phyloP scores from a whole-genome alignment of 2,888 invertebrate species.

The Luperina testacea region DNA sequence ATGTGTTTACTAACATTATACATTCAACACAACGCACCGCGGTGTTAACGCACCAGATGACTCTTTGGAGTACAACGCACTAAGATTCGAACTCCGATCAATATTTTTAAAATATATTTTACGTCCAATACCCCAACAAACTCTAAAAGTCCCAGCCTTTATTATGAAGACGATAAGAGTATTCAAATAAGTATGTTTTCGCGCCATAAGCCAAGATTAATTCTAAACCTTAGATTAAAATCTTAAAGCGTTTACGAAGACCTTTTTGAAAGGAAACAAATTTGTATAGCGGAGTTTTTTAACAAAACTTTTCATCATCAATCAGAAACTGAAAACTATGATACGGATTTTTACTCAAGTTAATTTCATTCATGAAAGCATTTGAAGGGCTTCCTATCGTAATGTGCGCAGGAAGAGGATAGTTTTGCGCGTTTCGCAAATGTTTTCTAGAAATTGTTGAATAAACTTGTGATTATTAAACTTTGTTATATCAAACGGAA shows the following conservation, averaged over 20 bases:
- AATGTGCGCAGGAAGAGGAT: slow-evolving; percentile 27
- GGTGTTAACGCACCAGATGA: slow-evolving; percentile 19
- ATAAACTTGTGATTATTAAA: slow-evolving; percentile 31
- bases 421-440: slow-evolving; percentile 15
- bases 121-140: neutral
- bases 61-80: slow-evolving; percentile 33
- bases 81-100: slow-evolving; percentile 33
- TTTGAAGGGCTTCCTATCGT: slow-evolving; percentile 29
- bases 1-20: slow-evolving; percentile 29
- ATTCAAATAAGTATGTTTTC: slow-evolving; percentile 46
- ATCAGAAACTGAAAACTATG: slow-evolving; percentile 25
- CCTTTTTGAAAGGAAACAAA: slow-evolving; percentile 28
- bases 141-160: slow-evolving; percentile 25
- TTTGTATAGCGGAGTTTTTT: slow-evolving; percentile 6
- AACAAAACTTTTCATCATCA: slow-evolving; percentile 19
- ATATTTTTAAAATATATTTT: slow-evolving; percentile 32
- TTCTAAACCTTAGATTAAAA: slow-evolving; percentile 45
- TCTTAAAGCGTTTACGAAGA: slow-evolving; percentile 23
- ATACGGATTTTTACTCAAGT: slow-evolving; percentile 12
- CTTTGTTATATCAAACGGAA: slow-evolving; percentile 46
- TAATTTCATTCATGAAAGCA: slow-evolving; percentile 52
- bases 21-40: neutral
- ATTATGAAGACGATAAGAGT: slow-evolving; percentile 29
- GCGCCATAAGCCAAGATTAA: slow-evolving; percentile 42
- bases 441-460: slow-evolving; percentile 24